Percentiles rank a stretch among this genome's conserved stretches.
These are phyloP conservation scores for Malthinus seriepunctatus DNA, from an alignment of 2,888 invertebrate species.

Conservation along the genomic window DNA sequence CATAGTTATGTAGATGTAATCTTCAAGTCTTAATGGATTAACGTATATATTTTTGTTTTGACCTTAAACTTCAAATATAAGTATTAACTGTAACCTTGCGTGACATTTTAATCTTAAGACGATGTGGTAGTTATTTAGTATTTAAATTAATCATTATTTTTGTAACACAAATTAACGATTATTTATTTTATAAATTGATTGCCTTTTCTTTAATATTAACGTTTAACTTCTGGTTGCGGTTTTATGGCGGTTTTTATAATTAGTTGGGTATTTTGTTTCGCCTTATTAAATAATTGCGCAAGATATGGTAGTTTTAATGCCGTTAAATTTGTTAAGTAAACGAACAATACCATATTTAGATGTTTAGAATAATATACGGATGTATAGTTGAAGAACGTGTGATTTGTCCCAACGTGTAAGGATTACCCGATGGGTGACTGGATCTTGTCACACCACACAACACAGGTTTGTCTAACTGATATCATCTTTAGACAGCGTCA, in stretches of 20 bases:
- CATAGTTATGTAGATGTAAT: slow-evolving; percentile 26
- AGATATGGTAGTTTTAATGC: not conserved
- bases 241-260: slow-evolving; percentile 2
- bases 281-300: not conserved
- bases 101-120: slow-evolving; percentile 9
- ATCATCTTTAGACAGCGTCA: slow-evolving; percentile 40
- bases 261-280: too few relatives aligned
- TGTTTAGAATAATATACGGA: not conserved
- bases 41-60: slow-evolving; percentile 19
- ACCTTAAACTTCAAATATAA: slow-evolving; percentile 20
- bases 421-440: slow-evolving; percentile 39
- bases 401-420: slow-evolving; percentile 40
- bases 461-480: slow-evolving; percentile 38
- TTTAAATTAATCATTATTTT: slow-evolving; percentile 6
- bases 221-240: not conserved
- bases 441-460: slow-evolving; percentile 39
- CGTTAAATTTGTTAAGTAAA: not conserved
- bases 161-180: not conserved
- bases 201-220: not conserved
- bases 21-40: slow-evolving; percentile 23
- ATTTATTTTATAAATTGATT: slow-evolving; percentile 1
- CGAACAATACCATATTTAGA: not conserved
- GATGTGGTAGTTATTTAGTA: slow-evolving; percentile 2
- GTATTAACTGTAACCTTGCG: slow-evolving; percentile 8
- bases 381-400: slow-evolving; percentile 15